phyloP scores from a whole-genome alignment of 2,113 vertebrate genomes.

The Phoxinus phoxinus region DNA sequence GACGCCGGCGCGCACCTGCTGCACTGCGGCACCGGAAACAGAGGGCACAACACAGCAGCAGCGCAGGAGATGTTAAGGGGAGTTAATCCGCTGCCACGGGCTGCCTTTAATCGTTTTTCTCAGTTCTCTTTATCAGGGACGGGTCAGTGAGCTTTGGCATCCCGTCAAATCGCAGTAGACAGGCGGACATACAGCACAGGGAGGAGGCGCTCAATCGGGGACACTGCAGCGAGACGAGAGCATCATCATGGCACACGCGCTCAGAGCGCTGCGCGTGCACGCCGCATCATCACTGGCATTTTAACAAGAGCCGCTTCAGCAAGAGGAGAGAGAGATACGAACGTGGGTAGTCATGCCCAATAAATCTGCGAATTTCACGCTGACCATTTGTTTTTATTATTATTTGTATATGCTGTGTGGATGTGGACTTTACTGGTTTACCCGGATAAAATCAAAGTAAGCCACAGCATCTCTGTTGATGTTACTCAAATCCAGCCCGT shows the following conservation, averaged over 20 bases:
- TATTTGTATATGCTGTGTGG: slow-evolving; percentile 13
- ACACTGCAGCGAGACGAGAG: slow-evolving; percentile 1
- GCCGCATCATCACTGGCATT: neutral
- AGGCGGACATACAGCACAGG: neutral
- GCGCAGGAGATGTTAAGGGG: neutral
- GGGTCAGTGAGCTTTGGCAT: neutral
- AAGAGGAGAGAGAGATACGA: neutral
- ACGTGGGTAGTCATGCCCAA: neutral
- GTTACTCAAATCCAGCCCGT: slow-evolving; percentile 1
- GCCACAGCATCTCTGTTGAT: slow-evolving; percentile 14
- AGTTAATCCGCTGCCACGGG: neutral
- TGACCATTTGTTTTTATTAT: slow-evolving; percentile 2
- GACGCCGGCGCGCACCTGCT: slow-evolving; percentile 66
- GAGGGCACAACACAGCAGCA: neutral
- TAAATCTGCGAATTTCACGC: neutral
- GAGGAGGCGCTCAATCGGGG: neutral
- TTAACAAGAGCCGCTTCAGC: neutral
- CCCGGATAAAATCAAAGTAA: slow-evolving; percentile 19
- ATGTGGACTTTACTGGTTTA: slow-evolving; percentile 2
- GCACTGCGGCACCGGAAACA: slow-evolving; percentile 71
- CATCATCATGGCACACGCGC: slow-evolving; percentile 3
- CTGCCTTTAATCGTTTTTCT: neutral
- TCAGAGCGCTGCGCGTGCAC: neutral
- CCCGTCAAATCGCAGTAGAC: neutral
- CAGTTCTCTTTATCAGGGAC: neutral